phyloP scores from a whole-genome alignment of 53 echinoderm and acorn worm species.

The Hippasteria phrygiana region DNA sequence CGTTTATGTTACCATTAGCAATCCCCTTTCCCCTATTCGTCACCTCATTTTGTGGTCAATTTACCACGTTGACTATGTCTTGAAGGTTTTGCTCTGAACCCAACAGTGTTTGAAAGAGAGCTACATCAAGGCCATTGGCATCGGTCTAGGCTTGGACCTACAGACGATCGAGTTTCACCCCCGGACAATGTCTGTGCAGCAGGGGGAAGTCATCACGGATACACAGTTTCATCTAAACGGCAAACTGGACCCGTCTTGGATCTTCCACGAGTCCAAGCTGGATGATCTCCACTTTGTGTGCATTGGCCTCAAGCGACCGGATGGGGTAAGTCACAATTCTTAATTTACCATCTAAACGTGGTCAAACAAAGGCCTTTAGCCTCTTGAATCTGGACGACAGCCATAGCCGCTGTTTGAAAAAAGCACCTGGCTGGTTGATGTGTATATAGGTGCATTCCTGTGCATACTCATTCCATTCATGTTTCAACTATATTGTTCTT shows the following conservation, averaged over 20 bases:
- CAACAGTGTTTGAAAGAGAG: conserved; percentile 98
- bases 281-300: conserved; percentile 91
- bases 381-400: too few species aligned
- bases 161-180: conserved; percentile 87
- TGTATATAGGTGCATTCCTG: too few species aligned
- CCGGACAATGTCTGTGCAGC: conserved; percentile 58
- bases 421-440: too few species aligned
- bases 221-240: conserved; percentile 85
- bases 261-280: conserved; percentile 88
- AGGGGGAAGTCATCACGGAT: conserved; percentile 73
- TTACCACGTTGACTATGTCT: not conserved
- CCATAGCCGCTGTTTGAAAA: too few species aligned
- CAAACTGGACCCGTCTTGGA: conserved; percentile 75
- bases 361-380: too few species aligned
- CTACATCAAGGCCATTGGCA: conserved; percentile 96
- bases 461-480: too few species aligned
- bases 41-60: not conserved
- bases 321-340: conserved; percentile 57
- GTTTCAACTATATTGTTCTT: too few species aligned
- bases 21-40: not conserved
- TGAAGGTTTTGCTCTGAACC: not conserved
- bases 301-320: conserved; percentile 75
- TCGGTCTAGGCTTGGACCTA: conserved; percentile 92
- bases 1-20: not conserved
- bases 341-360: too few species aligned